Evolutionary conservation across 2,113 vertebrate species (phyloP).

Genomic region (Microcebus tavaratra): DNA sequence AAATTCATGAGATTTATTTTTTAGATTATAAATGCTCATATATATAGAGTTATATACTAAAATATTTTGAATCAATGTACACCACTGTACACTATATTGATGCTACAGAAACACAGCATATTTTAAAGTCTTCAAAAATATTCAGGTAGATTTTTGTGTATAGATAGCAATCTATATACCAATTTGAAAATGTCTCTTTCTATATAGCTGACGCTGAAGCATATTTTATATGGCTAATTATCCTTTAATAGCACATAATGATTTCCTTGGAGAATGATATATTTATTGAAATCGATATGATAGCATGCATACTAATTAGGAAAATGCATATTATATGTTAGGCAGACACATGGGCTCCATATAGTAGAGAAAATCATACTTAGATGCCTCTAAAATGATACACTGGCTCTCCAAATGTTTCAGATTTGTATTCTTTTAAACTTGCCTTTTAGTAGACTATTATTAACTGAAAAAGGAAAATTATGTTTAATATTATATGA

Average conservation of each 20-base stretch:
- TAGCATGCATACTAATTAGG: constrained; percentile 38
- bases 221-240: constrained; percentile 54
- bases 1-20: background rate
- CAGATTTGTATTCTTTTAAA: background rate
- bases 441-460: background rate
- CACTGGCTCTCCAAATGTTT: background rate
- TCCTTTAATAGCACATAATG: constrained; percentile 36
- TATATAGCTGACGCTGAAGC: background rate
- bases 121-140: constrained; percentile 37
- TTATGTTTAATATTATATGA: background rate
- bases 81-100: background rate
- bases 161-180: background rate
- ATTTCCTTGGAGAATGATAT: background rate
- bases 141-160: background rate
- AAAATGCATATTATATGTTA: constrained; percentile 32
- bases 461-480: background rate
- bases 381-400: background rate
- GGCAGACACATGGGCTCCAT: background rate
- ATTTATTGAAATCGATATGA: constrained; percentile 57
- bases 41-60: background rate
- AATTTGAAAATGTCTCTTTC: constrained; percentile 29
- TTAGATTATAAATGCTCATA: background rate
- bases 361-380: constrained; percentile 7
- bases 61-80: constrained; percentile 15
- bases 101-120: background rate